phyloP scores from a whole-genome alignment of 2,113 vertebrate species.

The Alosa alosa region DNA sequence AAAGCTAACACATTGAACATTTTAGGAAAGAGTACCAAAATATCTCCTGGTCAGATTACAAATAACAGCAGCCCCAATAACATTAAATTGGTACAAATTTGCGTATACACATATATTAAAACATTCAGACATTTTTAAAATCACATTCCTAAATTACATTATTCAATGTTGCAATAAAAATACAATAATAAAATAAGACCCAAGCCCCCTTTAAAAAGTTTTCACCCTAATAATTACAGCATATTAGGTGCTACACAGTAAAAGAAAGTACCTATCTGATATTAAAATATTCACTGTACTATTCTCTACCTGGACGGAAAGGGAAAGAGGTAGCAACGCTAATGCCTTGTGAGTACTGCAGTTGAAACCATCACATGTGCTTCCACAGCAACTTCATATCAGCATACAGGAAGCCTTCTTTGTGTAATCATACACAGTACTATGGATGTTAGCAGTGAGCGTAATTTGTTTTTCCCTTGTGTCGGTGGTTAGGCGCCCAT shows the following conservation, averaged over 20 bases:
- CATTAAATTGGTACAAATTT: slow-evolving; percentile 70
- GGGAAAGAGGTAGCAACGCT: slow-evolving; percentile 59
- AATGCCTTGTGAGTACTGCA: slow-evolving; percentile 71
- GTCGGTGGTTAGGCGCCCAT: slow-evolving; percentile 23
- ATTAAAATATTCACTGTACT: slow-evolving; percentile 66
- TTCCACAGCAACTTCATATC: slow-evolving; percentile 22
- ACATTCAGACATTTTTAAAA: slow-evolving; percentile 73
- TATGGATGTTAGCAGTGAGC: slow-evolving; percentile 20
- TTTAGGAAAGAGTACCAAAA: slow-evolving; percentile 75
- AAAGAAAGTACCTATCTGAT: slow-evolving; percentile 79
- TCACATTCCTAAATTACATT: slow-evolving; percentile 47
- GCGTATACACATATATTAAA: slow-evolving; percentile 76
- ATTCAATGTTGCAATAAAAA: slow-evolving; percentile 34
- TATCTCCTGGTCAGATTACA: slow-evolving; percentile 68
- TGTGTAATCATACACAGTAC: slow-evolving; percentile 16
- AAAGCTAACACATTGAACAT: slow-evolving; percentile 69
- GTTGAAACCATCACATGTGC: slow-evolving; percentile 26
- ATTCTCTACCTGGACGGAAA: slow-evolving; percentile 47
- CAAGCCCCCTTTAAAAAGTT: slow-evolving; percentile 52
- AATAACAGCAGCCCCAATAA: slow-evolving; percentile 75
- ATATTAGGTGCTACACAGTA: slow-evolving; percentile 58
- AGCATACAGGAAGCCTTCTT: slow-evolving; percentile 22
- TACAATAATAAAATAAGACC: slow-evolving; percentile 56
- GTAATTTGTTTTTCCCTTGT: slow-evolving; percentile 35
- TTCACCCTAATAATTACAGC: slow-evolving; percentile 56